Conservation (phyloP, 2,113 vertebrate genomes). For the Scomber colias region DNA sequence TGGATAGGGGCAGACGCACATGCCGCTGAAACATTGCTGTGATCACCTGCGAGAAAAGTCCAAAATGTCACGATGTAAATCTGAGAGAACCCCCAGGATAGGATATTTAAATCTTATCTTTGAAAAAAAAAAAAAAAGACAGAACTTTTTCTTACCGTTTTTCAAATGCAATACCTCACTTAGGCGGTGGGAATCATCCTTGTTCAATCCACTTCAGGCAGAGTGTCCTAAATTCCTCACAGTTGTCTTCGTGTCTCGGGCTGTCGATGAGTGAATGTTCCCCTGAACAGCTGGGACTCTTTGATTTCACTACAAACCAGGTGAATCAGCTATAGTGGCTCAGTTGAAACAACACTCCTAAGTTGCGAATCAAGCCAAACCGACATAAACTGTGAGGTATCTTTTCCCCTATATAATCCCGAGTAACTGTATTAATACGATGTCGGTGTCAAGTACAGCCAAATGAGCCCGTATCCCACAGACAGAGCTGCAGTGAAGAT, state of each 20-base stretch:
- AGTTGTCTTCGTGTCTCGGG: constrained; percentile 26
- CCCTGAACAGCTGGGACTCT: constrained; percentile 36
- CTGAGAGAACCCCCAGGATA: neutral
- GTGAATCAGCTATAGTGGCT: constrained; percentile 34
- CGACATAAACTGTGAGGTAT: constrained; percentile 38
- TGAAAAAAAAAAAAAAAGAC: neutral
- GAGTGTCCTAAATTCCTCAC: constrained; percentile 61
- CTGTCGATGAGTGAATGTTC: constrained; percentile 25
- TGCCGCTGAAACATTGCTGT: constrained; percentile 77
- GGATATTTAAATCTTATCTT: neutral
- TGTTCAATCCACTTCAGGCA: constrained; percentile 60
- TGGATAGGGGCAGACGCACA: constrained; percentile 75
- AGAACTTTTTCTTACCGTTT: constrained; percentile 60
- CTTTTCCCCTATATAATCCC: constrained; percentile 28
- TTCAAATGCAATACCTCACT: constrained; percentile 56
- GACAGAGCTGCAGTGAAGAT: constrained; percentile 46
- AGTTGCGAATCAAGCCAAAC: constrained; percentile 44
- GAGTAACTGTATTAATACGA: neutral
- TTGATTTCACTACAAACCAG: constrained; percentile 30
- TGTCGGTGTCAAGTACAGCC: constrained; percentile 16
- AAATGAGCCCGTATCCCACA: constrained; percentile 47
- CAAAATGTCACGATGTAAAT: constrained; percentile 13
- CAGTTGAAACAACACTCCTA: constrained; percentile 35
- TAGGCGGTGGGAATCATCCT: constrained; percentile 44
- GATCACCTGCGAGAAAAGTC: constrained; percentile 64